phyloP scores from a whole-genome alignment of 2,888 invertebrate genomes.

The Drosophila mimetica region DNA sequence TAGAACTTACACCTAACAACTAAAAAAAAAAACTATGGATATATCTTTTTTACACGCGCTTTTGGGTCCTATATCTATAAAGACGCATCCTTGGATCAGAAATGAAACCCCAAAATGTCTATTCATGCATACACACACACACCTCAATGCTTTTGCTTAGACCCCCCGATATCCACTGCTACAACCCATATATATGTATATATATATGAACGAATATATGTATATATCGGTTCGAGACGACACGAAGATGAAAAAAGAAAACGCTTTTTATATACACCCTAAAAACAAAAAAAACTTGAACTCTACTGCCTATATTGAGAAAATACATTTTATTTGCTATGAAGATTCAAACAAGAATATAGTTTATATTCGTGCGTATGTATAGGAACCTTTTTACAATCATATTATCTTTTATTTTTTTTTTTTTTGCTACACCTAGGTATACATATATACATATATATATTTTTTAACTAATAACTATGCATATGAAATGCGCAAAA shows the following conservation, averaged over 20 bases:
- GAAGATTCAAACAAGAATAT: conserved; percentile 24
- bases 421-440: conserved; percentile 22
- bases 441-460: conserved; percentile 12
- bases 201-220: no score
- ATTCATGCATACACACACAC: not conserved
- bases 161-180: not conserved
- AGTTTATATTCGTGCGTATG: conserved; percentile 14
- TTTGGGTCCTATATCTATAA: conserved; percentile 12
- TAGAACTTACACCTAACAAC: not conserved
- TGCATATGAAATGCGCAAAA: conserved; percentile 68
- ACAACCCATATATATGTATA: conserved; percentile 6
- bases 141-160: conserved; percentile 32
- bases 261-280: conserved; percentile 42
- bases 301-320: conserved; percentile 41
- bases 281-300: conserved; percentile 35
- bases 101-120: not conserved
- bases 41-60: conserved; percentile 20
- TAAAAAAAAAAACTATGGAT: conserved; percentile 3
- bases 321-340: conserved; percentile 42
- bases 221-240: conserved; percentile 17
- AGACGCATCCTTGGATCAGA: conserved; percentile 34
- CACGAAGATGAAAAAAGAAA: conserved; percentile 26
- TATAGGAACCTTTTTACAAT: conserved; percentile 28
- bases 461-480: conserved; percentile 39
- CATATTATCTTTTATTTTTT: conserved; percentile 22